Evolutionary conservation across 2,797 vertebrate species (phyloP).

Genomic region (Channa striata): DNA sequence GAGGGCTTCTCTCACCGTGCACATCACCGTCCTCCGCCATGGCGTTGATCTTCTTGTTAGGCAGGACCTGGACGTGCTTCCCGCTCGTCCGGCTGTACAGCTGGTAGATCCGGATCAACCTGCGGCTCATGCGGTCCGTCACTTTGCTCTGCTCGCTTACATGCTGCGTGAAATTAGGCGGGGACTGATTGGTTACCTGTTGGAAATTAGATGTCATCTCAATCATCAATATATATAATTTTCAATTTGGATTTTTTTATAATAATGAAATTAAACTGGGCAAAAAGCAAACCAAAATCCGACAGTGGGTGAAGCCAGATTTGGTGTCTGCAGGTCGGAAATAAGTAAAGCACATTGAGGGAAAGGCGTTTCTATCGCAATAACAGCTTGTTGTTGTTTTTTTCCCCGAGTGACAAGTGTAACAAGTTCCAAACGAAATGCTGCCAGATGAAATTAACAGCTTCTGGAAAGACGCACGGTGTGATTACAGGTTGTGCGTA

Average conservation of each 20-base stretch:
- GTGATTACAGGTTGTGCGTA: slow-evolving; percentile 68
- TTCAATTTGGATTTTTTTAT: neutral
- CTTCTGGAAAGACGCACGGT: slow-evolving; percentile 43
- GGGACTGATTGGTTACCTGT: slow-evolving; percentile 99
- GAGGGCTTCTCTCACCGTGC: slow-evolving; percentile 86
- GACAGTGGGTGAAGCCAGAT: neutral
- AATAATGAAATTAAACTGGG: neutral
- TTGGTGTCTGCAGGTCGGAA: neutral
- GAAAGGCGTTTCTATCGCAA: slow-evolving; percentile 8
- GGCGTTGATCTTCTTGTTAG: slow-evolving; percentile 99
- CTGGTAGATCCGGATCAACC: slow-evolving; percentile 98
- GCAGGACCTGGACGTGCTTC: slow-evolving; percentile 97
- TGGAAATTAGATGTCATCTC: slow-evolving; percentile 92
- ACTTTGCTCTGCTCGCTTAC: slow-evolving; percentile 99
- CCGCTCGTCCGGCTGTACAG: slow-evolving; percentile 99
- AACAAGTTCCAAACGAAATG: slow-evolving; percentile 38
- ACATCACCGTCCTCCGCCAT: slow-evolving; percentile 98
- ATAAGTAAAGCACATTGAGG: neutral
- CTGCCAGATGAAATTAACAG: slow-evolving; percentile 54
- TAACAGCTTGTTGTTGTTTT: slow-evolving; percentile 37
- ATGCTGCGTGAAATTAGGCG: slow-evolving; percentile 99
- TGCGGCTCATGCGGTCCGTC: slow-evolving; percentile 97
- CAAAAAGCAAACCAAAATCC: neutral
- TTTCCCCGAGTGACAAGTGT: slow-evolving; percentile 36
- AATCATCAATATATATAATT: slow-evolving; percentile 74